Evolutionary conservation across 2,888 invertebrate genomes (phyloP), one percentile per base, ranked within the genome.

Genomic region (Hedya salicella): DNA sequence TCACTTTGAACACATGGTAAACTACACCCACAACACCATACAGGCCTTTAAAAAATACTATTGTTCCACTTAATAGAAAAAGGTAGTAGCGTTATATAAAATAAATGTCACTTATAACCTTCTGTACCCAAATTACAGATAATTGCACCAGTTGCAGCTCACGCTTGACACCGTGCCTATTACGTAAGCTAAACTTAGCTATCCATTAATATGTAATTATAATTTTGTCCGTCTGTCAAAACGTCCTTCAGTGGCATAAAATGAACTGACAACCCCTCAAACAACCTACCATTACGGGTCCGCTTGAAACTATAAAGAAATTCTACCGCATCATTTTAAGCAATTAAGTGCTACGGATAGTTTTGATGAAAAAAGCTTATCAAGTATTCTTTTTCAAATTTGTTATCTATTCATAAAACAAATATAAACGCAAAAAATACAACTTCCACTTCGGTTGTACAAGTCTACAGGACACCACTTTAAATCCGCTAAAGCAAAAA

Each of bases 201-300:
- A 65, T 46, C 59, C 65, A 59, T 59, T 65, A 62, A 67, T 57
- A 50, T 67, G 57, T 67, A 67, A 67, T 67, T 67, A 67, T 63
- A 67, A 57, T 67, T 62, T 62, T 59, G 62, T 67, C 63, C 49
- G 67, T 63, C 67, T 67, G 67, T 67, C 67, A 67, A 67, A 57
- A 62, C 62, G 67, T 62, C 67, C 62, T 67, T 67, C 62, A 62
- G 67, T 63, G 63, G 67, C 67, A 67, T 63, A 52, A 40, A 53
- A 56, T 54, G 60, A 25, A 48, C 59, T 65, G 65, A 65, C 65
- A 65, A 60, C 65, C 64, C 61, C 40, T 49, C 62, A 57, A 53
- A 57, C 49, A 67, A 67, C 67, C 62, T 63, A 59, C 62, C 17
- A 67, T 67, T 67, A 67, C 46, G 42, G 13, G 46, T 53, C 39